A percentile compares a stretch with the other conserved stretches of the same genome.
Evolutionary conservation across 2,113 vertebrate species (phyloP).

Genomic region (Phasianus colchicus): DNA sequence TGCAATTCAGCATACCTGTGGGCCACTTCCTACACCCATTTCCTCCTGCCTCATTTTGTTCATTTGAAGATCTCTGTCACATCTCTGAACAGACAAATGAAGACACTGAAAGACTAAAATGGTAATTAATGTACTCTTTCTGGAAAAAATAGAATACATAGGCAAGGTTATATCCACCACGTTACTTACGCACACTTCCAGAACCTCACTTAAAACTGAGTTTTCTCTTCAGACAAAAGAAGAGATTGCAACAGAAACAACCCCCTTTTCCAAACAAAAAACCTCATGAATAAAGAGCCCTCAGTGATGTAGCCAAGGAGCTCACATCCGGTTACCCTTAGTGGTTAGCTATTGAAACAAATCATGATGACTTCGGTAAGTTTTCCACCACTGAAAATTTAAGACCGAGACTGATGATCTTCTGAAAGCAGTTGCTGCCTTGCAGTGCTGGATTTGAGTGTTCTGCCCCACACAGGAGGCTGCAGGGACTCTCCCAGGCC

Average conservation of each 20-base stretch:
- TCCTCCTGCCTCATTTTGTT: background rate
- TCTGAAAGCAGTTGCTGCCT: background rate
- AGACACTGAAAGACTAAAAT: background rate
- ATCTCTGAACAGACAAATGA: background rate
- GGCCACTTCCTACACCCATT: background rate
- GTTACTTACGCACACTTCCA: too few relatives aligned
- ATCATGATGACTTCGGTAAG: fast-evolving
- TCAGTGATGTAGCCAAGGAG: background rate
- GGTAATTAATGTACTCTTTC: background rate
- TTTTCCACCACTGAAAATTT: background rate
- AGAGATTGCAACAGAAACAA: background rate
- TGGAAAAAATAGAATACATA: background rate
- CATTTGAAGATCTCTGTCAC: background rate
- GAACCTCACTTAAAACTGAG: background rate
- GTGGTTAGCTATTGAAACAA: background rate
- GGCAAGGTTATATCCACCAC: background rate
- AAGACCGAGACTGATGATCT: background rate
- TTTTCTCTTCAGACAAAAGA: background rate
- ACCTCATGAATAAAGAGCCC: background rate
- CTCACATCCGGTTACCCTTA: background rate
- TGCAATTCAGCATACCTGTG: too few relatives aligned
- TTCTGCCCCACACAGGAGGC: background rate
- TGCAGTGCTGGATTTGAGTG: fast-evolving
- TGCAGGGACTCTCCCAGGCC: background rate
- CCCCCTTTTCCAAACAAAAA: background rate